These are phyloP conservation scores for Larimichthys polyactis DNA, from an alignment of 2,113 vertebrate species.

Conservation along the genomic window DNA sequence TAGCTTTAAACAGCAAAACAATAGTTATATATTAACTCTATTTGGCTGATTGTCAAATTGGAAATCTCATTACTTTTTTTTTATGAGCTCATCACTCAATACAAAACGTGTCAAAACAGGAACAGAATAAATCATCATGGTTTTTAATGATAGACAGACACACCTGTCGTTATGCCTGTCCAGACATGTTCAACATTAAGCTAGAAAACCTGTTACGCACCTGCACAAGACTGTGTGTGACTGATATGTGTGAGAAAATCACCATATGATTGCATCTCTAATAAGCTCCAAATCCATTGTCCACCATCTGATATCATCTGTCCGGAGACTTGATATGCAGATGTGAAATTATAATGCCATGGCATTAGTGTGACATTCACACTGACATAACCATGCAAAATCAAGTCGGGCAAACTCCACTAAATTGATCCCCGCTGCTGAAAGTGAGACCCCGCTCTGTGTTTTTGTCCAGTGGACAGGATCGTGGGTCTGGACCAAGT, in stretches of 20 bases:
- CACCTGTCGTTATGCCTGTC: conserved; percentile 21
- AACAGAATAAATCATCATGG: not conserved
- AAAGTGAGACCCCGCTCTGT: conserved; percentile 13
- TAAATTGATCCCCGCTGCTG: not conserved
- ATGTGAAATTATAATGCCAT: conserved; percentile 30
- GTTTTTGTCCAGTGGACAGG: conserved; percentile 87
- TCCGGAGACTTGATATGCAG: conserved; percentile 31
- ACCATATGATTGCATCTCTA: conserved; percentile 36
- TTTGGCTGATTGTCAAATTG: conserved; percentile 15
- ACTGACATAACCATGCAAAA: not conserved
- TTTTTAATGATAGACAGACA: not conserved
- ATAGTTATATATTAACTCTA: not conserved
- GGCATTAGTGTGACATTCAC: conserved; percentile 3
- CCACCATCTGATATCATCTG: conserved; percentile 35
- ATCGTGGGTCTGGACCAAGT: conserved; percentile 93
- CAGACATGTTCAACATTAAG: conserved; percentile 30
- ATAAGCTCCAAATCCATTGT: conserved; percentile 28
- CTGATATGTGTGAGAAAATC: not conserved
- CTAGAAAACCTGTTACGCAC: conserved; percentile 20
- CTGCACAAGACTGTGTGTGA: not conserved
- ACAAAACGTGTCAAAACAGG: not conserved
- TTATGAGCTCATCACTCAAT: not conserved
- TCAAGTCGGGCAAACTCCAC: conserved; percentile 4
- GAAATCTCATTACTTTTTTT: not conserved
- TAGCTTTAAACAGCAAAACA: not conserved